Evolutionary conservation across 1,140 invertebrate species (phyloP).

Genomic region (Vollenhovia emeryi): DNA sequence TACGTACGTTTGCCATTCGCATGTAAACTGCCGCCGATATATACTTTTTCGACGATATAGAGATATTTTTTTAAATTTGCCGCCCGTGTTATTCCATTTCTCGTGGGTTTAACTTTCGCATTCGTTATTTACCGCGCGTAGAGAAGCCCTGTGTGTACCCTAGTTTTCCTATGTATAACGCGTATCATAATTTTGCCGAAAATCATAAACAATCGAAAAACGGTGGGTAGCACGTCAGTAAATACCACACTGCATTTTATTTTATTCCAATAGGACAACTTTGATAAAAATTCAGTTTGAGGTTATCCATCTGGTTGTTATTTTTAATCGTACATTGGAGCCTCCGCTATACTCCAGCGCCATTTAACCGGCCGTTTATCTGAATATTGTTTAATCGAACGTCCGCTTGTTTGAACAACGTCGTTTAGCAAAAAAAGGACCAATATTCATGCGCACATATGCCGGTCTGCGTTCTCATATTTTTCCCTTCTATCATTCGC

Average conservation of each 20-base stretch:
- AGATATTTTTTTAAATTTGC: slow-evolving; percentile 26
- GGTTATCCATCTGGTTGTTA: slow-evolving; percentile 22
- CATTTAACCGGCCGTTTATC: slow-evolving; percentile 18
- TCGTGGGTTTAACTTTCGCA: neutral
- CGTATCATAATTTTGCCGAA: neutral
- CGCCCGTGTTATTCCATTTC: neutral
- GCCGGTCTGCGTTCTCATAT: slow-evolving; percentile 1
- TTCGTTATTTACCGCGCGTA: neutral
- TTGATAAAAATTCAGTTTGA: slow-evolving; percentile 34
- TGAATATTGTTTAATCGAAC: slow-evolving; percentile 42
- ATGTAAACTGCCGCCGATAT: neutral
- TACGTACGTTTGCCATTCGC: slow-evolving; percentile 11
- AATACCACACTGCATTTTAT: neutral
- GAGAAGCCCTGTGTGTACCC: no score
- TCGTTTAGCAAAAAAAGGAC: slow-evolving; percentile 28
- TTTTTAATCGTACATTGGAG: neutral
- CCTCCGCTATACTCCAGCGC: neutral
- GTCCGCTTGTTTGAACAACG: slow-evolving; percentile 28
- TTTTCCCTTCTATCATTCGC: slow-evolving; percentile 24
- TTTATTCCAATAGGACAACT: neutral
- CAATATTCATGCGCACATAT: neutral
- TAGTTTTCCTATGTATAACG: neutral
- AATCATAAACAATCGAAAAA: slow-evolving; percentile 18
- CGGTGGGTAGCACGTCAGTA: no score
- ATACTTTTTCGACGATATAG: neutral